Evolutionary conservation across 2,113 vertebrate genomes (phyloP), one percentile per base, ranked within the genome.

Genomic region (Callithrix jacchus): DNA sequence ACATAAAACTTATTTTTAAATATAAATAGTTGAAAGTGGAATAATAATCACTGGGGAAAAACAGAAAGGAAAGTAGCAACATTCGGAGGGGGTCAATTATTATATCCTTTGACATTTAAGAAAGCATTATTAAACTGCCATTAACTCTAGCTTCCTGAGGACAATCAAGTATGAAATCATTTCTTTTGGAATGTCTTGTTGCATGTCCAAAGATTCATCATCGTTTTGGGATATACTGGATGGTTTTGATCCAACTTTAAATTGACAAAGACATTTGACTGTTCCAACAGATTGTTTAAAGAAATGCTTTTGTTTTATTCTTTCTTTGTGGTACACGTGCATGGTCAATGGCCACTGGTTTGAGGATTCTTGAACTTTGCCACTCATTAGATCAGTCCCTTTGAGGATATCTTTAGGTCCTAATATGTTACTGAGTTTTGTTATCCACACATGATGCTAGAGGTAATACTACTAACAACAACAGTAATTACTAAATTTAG

Each of bases 1-100:
- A 20, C 37, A 40, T 18, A 23, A 70, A 84, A 93, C 6, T 45
- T 95, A 96, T 84, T 95, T 91, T 83, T 49, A 84, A 90, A 61
- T 84, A 77, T 61, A 86, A 70, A 56, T 37, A 7, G 35, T 40
- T 56, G 89, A 92, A 96, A 96, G 35, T 35, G 13, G 89, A 85
- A 5, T 49, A 49, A 9, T 23, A 1, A 25, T 83, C 47, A 4
- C 61, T 73, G 20, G 2, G 10, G 10, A 0, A 12, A 9, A 7
- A 2, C 21, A 79, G 32, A 58, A 77, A 76, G 40, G 14, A 88
- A 79, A 79, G 90, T 20, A 82, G 73, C 4, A 17, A 47, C 40
- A 12, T 49, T 42, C 86, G 56, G 82, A 90, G 83, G 35, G 17
- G 45, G 70, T 32, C 30, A 3, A 7, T 70, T 82, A 42, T 45